Base-by-base conservation (phyloP, 2,888 invertebrate genomes). In the Pollenia griseotomentosa region DNA sequence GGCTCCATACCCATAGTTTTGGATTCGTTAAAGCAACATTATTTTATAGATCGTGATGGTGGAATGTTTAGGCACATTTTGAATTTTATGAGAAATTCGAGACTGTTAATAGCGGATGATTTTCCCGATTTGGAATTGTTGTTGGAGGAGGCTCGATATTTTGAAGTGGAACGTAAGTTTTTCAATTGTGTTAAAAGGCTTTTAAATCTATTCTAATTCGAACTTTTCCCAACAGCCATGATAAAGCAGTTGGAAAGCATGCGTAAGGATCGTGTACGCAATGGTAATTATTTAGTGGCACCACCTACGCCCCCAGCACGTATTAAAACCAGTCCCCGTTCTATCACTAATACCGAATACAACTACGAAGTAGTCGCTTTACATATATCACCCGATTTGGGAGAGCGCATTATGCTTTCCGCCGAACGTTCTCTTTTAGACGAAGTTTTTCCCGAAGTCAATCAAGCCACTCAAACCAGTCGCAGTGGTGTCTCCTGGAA, bases 41-140 rank as follows among this genome's bases (percentile, higher is more conserved):
- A 99, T 94, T 99, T 99, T 94, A 98, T 99, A 91, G 99, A 99
- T 94, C 95, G 99, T 70, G 99, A 99, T 93, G 99, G 99, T 4
- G 97, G 97, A 89, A 98, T 99, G 97, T 99, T 99, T 94, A 96
- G 99, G 33, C 98, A 99, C 93, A 98, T 99, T 91, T 95, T 99
- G 88, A 99, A 99, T 94, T 99, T 97, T 93, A 96, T 99, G 95
- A 95, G 99, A 91, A 97, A 98, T 93, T 97, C 97, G 85, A 96
- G 96, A 90, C 95, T 99, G 77, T 94, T 98, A 87, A 95, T 99
- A 90, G 98, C 99, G 0, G 96, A 96, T 40, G 96, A 97, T 93
- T 99, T 99, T 93, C 95, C 96, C 44, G 97, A 98, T 92, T 93
- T 97, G 89, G 98, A 99, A 91, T 95, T 99, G 89, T 94, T 99